Evolutionary conservation across 2,888 invertebrate species (phyloP), one percentile per base, ranked within the genome.

Genomic region (Diploptera punctata): DNA sequence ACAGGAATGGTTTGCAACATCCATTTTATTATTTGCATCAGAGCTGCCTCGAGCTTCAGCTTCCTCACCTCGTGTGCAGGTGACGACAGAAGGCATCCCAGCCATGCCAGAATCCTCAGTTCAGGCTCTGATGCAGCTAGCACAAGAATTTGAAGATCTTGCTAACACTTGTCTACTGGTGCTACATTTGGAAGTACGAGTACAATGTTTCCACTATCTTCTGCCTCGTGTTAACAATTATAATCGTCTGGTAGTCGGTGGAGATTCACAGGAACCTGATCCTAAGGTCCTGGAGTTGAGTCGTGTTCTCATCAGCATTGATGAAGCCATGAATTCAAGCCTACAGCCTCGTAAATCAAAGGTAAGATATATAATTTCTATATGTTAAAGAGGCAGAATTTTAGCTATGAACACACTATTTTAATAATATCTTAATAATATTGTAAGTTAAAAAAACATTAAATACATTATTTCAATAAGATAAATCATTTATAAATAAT

Each of bases 181-280:
- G 73, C 85, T 98, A 69, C 98, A 98, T 86, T 86, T 98, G 77
- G 98, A 99, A 87, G 89, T 93, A 74, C 89, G 97, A 73, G 97
- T 98, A 54, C 97, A 97, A 81, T 98, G 98, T 83, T 98, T 98
- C 86, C 95, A 95, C 85, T 97, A 96, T 84, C 86, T 98, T 76
- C 87, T 89, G 72, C 89, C 91, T 3, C 83, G 88, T 49, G 84
- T 86, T 24, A 83, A 83, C 77, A 80, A 77, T 77, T 79, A 80
- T 76, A 79, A 81, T 44, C 81, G 83, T 71, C 76, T 78, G 75
- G 73, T 75, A 74, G 81, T 81, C 29, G 82, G 83, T 61, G 89
- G 90, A 78, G 92, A 93, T 81, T 89, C 90, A 68, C 89, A 93
- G 76, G 93, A 93, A 78, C 91, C 91, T 7, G 92, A 92, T 84